phyloP scores from a whole-genome alignment of 2,797 vertebrate genomes.

The Sebastes elongatus region DNA sequence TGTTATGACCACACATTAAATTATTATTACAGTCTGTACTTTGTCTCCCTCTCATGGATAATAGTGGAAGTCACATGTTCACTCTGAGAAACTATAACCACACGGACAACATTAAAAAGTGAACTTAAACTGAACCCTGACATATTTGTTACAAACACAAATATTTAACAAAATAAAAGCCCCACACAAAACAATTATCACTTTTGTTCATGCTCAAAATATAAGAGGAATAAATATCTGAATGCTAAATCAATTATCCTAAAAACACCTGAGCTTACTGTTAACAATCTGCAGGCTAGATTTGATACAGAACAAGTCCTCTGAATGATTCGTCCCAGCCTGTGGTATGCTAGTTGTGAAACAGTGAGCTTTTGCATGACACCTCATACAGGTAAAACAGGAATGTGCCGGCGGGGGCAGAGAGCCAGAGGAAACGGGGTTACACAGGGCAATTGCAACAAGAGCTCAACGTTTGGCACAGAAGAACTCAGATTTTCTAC shows the following conservation, averaged over 20 bases:
- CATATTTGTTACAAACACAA: background rate
- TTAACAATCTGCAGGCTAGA: background rate
- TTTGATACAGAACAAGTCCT: slow-evolving; percentile 22
- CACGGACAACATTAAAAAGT: background rate
- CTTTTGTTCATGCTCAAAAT: background rate
- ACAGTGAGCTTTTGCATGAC: slow-evolving; percentile 63
- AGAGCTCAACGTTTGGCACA: background rate
- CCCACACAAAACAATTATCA: background rate
- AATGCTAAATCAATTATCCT: background rate
- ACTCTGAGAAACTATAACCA: background rate
- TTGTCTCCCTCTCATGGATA: slow-evolving; percentile 73
- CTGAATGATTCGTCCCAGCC: background rate
- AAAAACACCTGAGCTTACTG: background rate
- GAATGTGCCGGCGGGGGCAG: slow-evolving; percentile 71
- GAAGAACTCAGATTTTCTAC: background rate
- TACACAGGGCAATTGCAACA: slow-evolving; percentile 41
- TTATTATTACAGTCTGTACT: background rate
- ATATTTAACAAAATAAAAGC: background rate
- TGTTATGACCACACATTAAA: background rate
- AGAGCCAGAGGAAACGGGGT: slow-evolving; percentile 65
- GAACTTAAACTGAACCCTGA: background rate
- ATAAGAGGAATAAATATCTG: background rate
- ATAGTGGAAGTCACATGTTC: slow-evolving; percentile 4
- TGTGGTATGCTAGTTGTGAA: slow-evolving; percentile 76
- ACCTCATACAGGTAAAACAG: slow-evolving; percentile 80